phyloP scores from a whole-genome alignment of 2,797 vertebrate species.

The Heteromormyrus szaboi region DNA sequence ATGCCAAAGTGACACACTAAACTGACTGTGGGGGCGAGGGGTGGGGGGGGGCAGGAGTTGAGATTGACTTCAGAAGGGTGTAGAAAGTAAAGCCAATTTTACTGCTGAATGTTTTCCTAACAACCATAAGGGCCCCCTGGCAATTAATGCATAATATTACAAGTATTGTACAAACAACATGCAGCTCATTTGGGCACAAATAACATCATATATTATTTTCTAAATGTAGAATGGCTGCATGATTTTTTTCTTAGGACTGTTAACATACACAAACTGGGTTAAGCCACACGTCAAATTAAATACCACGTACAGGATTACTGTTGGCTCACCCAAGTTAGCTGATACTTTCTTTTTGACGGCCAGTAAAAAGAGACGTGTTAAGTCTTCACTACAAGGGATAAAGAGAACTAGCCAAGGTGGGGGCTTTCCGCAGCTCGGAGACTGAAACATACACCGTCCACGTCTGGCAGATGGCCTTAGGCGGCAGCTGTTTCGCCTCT shows the following conservation, averaged over 20 bases:
- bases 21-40: slow-evolving; percentile 20
- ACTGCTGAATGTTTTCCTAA: not conserved
- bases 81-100: not conserved
- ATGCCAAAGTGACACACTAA: slow-evolving; percentile 23
- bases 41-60: slow-evolving; percentile 30
- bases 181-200: not conserved
- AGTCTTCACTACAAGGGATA: slow-evolving; percentile 36
- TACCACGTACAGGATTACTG: not conserved
- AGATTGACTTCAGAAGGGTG: slow-evolving; percentile 2
- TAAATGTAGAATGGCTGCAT: not conserved
- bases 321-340: not conserved
- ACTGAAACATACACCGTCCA: slow-evolving; percentile 36
- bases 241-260: not conserved
- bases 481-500: slow-evolving; percentile 62
- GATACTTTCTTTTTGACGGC: not conserved
- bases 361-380: slow-evolving; percentile 27
- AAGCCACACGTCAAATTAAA: slow-evolving; percentile 11
- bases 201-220: not conserved
- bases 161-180: not conserved
- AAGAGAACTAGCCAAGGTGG: slow-evolving; percentile 31
- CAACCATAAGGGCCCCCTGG: not conserved
- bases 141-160: not conserved
- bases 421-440: slow-evolving; percentile 57
- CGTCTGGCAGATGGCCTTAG: slow-evolving; percentile 42
- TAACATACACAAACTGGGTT: not conserved